Evolutionary conservation across 2,888 invertebrate species (phyloP).

Genomic region (Eurytoma adleriae): DNA sequence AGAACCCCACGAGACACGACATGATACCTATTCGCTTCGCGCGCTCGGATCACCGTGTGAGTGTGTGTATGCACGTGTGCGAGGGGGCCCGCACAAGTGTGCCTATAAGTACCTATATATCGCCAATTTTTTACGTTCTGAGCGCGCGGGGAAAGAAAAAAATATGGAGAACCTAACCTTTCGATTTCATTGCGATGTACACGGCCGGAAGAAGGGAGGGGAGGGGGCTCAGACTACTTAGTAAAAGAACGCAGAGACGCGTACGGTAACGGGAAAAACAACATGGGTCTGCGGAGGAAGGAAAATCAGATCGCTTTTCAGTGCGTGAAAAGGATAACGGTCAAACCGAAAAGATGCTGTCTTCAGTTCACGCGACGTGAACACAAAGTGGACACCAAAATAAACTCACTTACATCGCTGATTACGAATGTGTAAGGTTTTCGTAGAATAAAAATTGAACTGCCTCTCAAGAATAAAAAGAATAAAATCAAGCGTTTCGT

Average conservation of each 20-base stretch:
- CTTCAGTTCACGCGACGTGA: neutral
- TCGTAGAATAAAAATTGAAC: no score
- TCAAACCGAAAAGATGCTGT: neutral
- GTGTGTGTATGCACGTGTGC: neutral
- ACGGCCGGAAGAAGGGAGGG: constrained; percentile 2
- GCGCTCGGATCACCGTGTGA: neutral
- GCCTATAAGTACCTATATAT: neutral
- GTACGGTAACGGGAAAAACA: constrained; percentile 33
- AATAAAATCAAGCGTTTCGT: no score
- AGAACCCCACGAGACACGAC: no score
- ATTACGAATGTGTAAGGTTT: no score
- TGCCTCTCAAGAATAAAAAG: no score
- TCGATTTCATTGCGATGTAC: neutral
- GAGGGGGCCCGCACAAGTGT: neutral
- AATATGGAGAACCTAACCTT: constrained; percentile 43
- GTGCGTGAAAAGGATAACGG: neutral
- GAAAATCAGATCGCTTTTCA: constrained; percentile 1
- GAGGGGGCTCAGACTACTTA: constrained; percentile 30
- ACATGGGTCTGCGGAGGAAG: constrained; percentile 17
- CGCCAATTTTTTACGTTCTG: constrained; percentile 9
- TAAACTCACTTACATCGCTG: no score
- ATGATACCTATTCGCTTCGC: no score
- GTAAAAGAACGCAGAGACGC: constrained; percentile 16
- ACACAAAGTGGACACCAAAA: no score
- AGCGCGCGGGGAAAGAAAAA: neutral